Conservation (phyloP, 2,113 vertebrate species). For the Campylomormyrus tamandua region DNA sequence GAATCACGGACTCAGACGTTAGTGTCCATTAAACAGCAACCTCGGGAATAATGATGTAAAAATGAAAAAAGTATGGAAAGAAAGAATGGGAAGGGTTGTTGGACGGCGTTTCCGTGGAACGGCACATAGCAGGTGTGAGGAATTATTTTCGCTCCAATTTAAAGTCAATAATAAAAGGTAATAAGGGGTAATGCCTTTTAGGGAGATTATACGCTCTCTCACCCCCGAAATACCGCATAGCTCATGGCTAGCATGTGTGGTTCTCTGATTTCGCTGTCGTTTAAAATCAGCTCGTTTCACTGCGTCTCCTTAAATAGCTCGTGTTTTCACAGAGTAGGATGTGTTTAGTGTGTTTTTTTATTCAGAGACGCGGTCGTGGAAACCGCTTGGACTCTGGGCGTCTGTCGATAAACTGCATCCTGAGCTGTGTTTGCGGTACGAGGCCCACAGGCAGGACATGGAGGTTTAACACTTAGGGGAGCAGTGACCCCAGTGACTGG, state of each 20-base stretch:
- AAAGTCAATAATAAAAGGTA: neutral
- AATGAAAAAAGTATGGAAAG: neutral
- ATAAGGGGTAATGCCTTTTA: slow-evolving; percentile 4
- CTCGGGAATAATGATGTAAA: neutral
- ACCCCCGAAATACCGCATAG: neutral
- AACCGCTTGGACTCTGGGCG: neutral
- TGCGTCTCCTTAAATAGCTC: neutral
- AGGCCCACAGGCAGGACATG: neutral
- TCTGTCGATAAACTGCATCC: neutral
- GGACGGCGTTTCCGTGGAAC: neutral
- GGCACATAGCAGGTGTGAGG: neutral
- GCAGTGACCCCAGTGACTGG: neutral
- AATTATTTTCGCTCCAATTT: neutral
- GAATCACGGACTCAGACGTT: neutral
- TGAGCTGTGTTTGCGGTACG: neutral
- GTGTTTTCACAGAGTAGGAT: neutral
- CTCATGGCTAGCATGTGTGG: neutral
- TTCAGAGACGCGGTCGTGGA: neutral
- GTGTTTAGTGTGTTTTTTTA: neutral
- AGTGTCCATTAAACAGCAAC: neutral
- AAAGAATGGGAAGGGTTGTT: neutral
- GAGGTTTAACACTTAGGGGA: neutral
- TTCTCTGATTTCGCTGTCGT: neutral
- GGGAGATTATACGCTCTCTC: neutral
- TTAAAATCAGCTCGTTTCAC: neutral